Evolutionary conservation across 2,888 invertebrate species (phyloP), one percentile per base, ranked within the genome.

Genomic region (Pyrochroa serraticornis): DNA sequence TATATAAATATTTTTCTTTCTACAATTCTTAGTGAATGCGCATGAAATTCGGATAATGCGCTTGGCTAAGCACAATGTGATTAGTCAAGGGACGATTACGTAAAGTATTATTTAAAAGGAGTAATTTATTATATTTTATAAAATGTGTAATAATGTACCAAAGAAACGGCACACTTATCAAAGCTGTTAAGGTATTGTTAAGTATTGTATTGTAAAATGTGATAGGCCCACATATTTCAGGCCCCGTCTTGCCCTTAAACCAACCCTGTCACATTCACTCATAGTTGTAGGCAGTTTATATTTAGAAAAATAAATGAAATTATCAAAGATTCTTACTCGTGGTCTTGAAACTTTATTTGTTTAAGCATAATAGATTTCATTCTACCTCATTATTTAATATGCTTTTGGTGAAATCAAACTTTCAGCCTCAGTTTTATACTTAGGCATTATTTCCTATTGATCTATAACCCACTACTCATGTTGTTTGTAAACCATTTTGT

Each of bases 81-180:
- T 61, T 62, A 48, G 53, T 60, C 55, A 51, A 60, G 49, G 41
- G 48, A 49, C 45, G 54, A 62, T 58, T 59, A 56, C 58, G 58
- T 59, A 60, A 69, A 69, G 68, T 70, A 68, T 71, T 70, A 70
- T 69, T 71, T 54, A 46, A 58, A 63, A 56, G 47, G 62, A 65
- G 62, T 70, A 70, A 71, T 70, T 75, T 73, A 75, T 74, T 75
- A 64, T 63, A 67, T 72, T 72, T 73, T 74, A 70, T 74, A 75
- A 77, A 77, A 76, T 77, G 79, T 79, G 79, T 80, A 79, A 80
- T 80, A 79, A 76, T 75, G 74, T 79, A 79, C 79, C 79, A 80
- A 80, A 79, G 79, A 79, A 71, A 73, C 75, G 72, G 76, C 73
- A 71, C 70, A 75, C 71, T 76, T 76, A 77, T 76, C 74, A 76